Percentiles rank a stretch among this genome's conserved stretches.
phyloP scores from a whole-genome alignment of 2,113 vertebrate species.

The Onychostoma macrolepis region DNA sequence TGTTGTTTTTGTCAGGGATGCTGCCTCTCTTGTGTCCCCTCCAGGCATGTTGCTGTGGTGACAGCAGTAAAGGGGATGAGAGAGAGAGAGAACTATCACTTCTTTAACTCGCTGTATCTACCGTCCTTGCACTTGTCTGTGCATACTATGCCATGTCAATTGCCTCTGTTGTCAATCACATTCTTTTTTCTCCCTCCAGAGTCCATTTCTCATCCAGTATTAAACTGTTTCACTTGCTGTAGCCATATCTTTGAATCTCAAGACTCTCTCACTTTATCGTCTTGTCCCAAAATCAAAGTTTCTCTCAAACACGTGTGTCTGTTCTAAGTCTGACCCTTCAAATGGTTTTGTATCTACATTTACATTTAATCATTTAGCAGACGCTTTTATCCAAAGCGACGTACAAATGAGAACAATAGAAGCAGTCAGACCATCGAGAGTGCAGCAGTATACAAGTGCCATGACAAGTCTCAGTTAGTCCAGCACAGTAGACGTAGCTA shows the following conservation, averaged over 20 bases:
- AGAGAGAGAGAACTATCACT: constrained; percentile 49
- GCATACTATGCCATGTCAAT: constrained; percentile 65
- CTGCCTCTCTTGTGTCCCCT: constrained; percentile 60
- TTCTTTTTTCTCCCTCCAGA: constrained; percentile 55
- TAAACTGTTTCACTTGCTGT: constrained; percentile 41
- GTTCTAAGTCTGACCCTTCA: background rate
- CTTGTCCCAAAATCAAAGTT: background rate
- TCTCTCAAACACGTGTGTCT: background rate
- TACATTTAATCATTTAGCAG: too few relatives aligned
- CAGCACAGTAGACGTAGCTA: too few relatives aligned
- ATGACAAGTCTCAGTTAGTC: too few relatives aligned
- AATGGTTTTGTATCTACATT: background rate
- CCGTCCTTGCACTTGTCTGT: constrained; percentile 56
- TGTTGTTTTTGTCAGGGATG: constrained; percentile 53
- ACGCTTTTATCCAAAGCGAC: too few relatives aligned
- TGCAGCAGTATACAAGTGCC: too few relatives aligned
- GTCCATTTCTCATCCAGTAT: constrained; percentile 56
- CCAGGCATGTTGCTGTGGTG: constrained; percentile 60
- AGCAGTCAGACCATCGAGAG: too few relatives aligned
- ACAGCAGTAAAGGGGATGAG: constrained; percentile 42
- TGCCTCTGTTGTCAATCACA: constrained; percentile 58
- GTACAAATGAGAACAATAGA: too few relatives aligned
- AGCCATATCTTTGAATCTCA: constrained; percentile 15
- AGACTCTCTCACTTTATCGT: background rate
- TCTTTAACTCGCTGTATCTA: constrained; percentile 56